These are phyloP conservation scores for Perizoma flavofasciatum DNA, from an alignment of 2,888 invertebrate genomes.

Conservation along the genomic window DNA sequence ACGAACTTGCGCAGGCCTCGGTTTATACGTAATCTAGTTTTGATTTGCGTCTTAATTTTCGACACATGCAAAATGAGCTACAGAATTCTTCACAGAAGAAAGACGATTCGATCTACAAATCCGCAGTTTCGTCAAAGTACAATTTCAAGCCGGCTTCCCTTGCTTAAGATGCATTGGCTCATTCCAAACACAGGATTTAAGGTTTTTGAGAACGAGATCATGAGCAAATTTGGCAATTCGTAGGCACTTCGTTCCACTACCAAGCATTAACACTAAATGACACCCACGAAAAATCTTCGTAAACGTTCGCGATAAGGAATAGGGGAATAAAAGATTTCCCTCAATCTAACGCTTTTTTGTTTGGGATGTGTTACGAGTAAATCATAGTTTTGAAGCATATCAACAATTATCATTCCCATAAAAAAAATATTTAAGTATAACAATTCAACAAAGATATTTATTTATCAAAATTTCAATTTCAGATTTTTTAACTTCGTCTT, in stretches of 20 bases:
- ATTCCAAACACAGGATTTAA: constrained; percentile 77
- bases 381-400: constrained; percentile 41
- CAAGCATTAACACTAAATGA: constrained; percentile 81
- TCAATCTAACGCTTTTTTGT: constrained; percentile 54
- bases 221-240: constrained; percentile 78
- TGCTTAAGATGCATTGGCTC: constrained; percentile 82
- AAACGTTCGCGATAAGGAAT: constrained; percentile 65
- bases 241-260: constrained; percentile 74
- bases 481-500: no score
- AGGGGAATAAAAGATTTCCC: constrained; percentile 67
- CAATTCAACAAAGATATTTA: no score
- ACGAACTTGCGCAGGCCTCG: no score
- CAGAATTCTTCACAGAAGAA: constrained; percentile 47
- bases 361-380: constrained; percentile 49
- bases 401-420: background rate
- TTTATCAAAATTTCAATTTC: no score
- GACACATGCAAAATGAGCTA: constrained; percentile 35
- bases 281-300: constrained; percentile 76
- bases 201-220: constrained; percentile 63
- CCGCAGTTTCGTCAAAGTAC: constrained; percentile 60
- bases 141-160: constrained; percentile 70
- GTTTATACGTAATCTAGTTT: no score
- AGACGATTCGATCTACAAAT: constrained; percentile 47
- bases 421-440: no score
- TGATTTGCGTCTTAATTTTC: background rate